A percentile compares a stretch with the other conserved stretches of the same genome.
phyloP scores from a whole-genome alignment of 2,797 vertebrate species.

The Peromyscus attwateri region DNA sequence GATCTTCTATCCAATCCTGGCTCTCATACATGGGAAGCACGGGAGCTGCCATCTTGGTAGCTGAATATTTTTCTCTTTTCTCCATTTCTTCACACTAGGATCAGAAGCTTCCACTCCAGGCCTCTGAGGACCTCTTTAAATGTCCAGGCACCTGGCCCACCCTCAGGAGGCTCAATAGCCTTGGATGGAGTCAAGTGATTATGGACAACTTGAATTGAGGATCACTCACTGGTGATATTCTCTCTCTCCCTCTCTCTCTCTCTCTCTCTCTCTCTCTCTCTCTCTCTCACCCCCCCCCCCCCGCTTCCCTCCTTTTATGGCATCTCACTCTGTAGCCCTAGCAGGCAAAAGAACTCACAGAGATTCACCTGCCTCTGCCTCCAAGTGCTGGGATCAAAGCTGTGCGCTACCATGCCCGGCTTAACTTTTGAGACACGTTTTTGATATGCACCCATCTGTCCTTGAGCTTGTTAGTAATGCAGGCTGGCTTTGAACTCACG shows the following conservation, averaged over 20 bases:
- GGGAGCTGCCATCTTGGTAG: background rate
- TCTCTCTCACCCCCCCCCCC: background rate
- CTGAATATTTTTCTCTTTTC: background rate
- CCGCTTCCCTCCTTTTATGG: background rate
- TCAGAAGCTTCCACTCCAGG: background rate
- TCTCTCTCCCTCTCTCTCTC: background rate
- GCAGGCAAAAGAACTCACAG: background rate
- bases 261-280: background rate
- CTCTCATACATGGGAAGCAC: background rate
- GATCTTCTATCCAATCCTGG: background rate
- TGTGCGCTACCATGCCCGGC: background rate
- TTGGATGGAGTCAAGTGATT: background rate
- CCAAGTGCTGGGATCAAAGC: background rate
- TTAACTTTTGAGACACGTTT: background rate
- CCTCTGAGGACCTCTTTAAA: background rate
- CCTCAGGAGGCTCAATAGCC: background rate
- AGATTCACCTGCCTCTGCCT: background rate
- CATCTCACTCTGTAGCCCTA: background rate
- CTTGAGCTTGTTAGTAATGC: background rate
- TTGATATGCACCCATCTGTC: background rate
- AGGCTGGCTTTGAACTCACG: background rate
- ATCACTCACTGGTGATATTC: background rate
- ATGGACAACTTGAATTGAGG: background rate
- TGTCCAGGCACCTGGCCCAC: background rate
- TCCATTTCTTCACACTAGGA: background rate